Conservation (phyloP, 1,140 invertebrate genomes). For the Palaemon carinicauda region DNA sequence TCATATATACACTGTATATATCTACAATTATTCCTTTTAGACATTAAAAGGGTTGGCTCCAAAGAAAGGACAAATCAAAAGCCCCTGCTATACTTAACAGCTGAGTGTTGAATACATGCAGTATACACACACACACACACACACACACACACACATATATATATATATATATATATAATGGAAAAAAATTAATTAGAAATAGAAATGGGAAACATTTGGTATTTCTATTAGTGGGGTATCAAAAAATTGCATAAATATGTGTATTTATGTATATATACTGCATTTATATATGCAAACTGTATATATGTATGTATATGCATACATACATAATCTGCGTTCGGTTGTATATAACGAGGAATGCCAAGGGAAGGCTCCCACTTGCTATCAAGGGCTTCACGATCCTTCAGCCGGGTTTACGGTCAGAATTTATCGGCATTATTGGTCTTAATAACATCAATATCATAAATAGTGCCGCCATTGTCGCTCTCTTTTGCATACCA, state of each 20-base stretch:
- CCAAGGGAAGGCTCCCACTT: not conserved
- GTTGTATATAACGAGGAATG: not conserved
- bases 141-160: too few relatives aligned
- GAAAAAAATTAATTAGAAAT: too few relatives aligned
- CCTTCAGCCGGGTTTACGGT: constrained; percentile 45
- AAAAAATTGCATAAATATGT: not conserved
- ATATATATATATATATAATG: too few relatives aligned
- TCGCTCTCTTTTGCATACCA: constrained; percentile 60
- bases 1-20: too few relatives aligned
- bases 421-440: constrained; percentile 58
- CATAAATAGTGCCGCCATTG: constrained; percentile 59
- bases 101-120: too few relatives aligned
- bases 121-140: too few relatives aligned
- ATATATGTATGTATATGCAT: not conserved
- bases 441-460: constrained; percentile 60
- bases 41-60: too few relatives aligned
- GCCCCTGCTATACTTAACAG: too few relatives aligned
- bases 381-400: constrained; percentile 19
- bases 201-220: too few relatives aligned
- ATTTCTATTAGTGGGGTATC: too few relatives aligned
- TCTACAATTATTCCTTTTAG: too few relatives aligned
- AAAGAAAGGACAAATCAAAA: too few relatives aligned
- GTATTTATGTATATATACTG: not conserved
- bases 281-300: not conserved
- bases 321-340: not conserved